Evolutionary conservation across 1,140 invertebrate species (phyloP), one percentile per base, ranked within the genome.

Genomic region (Pollicipes pollicipes): DNA sequence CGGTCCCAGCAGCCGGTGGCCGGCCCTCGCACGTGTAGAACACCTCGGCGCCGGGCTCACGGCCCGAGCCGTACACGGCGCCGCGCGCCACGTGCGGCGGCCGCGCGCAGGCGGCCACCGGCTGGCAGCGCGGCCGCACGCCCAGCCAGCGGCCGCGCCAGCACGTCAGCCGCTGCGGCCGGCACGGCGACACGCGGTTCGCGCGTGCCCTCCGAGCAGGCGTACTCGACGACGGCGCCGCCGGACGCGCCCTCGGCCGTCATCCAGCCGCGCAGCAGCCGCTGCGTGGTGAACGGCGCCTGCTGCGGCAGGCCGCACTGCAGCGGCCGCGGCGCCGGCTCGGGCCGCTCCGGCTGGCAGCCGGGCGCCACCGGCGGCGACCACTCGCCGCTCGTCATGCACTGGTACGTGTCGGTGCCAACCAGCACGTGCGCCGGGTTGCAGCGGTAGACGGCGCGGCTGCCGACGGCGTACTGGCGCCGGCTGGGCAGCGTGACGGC

Each of bases 21-120:
- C 81, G 6, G 78, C 75, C n/a, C 13, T 76, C 71, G 74, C 82
- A 83, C 27, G 76, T 73, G 72, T 82, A 83, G 26, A 76, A 76
- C 28, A 82, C 76, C 73, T 37, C 68, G 4, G 28, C 68, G 68
- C 29, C 45, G 30, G 64, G 67, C 16, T 21, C 30, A 30, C 64
- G 66, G 69, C 37, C 30, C 13, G 69, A 58, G 64, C 70, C 70
- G 29, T 71, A 73, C 68, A 76, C 68, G 29, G 70, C 72, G 21
- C 76, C 76, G 63, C 76, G 71, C 0, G 69, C 67, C 21, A 77
- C 75, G 30, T 70, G 71, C 27, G 73, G 74, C 28, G 76, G 76
- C 17, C 71, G 68, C 69, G 73, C 45, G 67, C 77, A 77, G 17
- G 72, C 73, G 70, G 69, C 70, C 66, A 75, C 72, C n/a, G 69